phyloP scores from a whole-genome alignment of 2,888 invertebrate genomes.

The Leptopilina syphax region DNA sequence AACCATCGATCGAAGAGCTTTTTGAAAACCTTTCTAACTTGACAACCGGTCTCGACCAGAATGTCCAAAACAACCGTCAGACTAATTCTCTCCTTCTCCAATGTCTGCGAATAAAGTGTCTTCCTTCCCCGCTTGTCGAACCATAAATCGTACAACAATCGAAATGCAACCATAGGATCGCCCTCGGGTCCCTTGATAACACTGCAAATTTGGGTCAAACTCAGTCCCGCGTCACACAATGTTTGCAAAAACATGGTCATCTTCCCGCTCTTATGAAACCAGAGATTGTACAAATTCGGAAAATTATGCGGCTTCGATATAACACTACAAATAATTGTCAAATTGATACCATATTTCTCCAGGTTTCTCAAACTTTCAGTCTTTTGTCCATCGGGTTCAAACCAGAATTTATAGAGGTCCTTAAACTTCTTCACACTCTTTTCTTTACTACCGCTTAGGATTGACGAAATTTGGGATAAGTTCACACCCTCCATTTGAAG shows the following conservation, averaged over 20 bases:
- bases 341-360: background rate
- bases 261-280: background rate
- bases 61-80: background rate
- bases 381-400: background rate
- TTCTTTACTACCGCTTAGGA: background rate
- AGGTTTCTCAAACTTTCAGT: background rate
- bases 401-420: background rate
- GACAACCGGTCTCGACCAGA: background rate
- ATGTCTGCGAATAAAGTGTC: background rate
- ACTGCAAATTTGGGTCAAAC: background rate
- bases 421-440: background rate
- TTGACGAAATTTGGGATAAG: background rate
- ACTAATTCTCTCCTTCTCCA: background rate
- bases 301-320: background rate
- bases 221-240: background rate
- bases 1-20: background rate
- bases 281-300: background rate
- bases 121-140: background rate
- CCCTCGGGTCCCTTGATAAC: background rate
- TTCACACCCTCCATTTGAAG: background rate
- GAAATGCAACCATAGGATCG: background rate
- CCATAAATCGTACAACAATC: background rate
- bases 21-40: background rate
- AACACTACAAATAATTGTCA: background rate
- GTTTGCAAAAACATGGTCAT: background rate